Conservation (phyloP, 1,140 invertebrate genomes). For the Drosophila miranda region DNA sequence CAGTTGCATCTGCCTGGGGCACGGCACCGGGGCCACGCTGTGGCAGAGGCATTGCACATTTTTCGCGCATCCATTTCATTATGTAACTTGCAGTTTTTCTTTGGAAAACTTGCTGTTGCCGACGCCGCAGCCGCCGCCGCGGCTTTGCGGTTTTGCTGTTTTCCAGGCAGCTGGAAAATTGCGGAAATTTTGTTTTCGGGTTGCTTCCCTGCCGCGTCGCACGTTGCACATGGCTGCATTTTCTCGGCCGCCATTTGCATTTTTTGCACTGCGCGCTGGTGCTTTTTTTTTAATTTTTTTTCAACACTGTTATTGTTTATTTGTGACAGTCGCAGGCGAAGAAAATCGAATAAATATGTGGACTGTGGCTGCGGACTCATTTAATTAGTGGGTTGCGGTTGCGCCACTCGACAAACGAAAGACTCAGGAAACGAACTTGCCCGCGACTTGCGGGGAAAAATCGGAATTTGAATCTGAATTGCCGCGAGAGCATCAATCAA, state of each 20-base stretch:
- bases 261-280: conserved; percentile 35
- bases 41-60: conserved; percentile 62
- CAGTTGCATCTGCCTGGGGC: conserved; percentile 61
- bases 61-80: conserved; percentile 79
- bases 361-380: conserved; percentile 15
- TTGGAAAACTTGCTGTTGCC: conserved; percentile 35
- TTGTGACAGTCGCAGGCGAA: conserved; percentile 44
- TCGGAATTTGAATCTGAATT: conserved; percentile 30
- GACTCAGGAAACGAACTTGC: conserved; percentile 74
- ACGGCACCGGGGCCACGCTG: background rate
- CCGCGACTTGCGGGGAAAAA: conserved; percentile 14
- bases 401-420: conserved; percentile 53
- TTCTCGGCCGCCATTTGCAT: conserved; percentile 69
- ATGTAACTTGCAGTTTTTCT: conserved; percentile 66
- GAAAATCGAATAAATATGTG: conserved; percentile 47
- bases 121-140: conserved; percentile 1
- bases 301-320: conserved; percentile 61
- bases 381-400: conserved; percentile 29
- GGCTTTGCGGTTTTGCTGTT: conserved; percentile 57
- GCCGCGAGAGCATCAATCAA: conserved; percentile 57
- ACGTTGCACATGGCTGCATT: conserved; percentile 70
- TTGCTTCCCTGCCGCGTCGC: conserved; percentile 47
- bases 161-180: conserved; percentile 45
- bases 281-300: conserved; percentile 10
- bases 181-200: conserved; percentile 63